Conservation (phyloP, 2,797 vertebrate species). For the Smutsia gigantea region DNA sequence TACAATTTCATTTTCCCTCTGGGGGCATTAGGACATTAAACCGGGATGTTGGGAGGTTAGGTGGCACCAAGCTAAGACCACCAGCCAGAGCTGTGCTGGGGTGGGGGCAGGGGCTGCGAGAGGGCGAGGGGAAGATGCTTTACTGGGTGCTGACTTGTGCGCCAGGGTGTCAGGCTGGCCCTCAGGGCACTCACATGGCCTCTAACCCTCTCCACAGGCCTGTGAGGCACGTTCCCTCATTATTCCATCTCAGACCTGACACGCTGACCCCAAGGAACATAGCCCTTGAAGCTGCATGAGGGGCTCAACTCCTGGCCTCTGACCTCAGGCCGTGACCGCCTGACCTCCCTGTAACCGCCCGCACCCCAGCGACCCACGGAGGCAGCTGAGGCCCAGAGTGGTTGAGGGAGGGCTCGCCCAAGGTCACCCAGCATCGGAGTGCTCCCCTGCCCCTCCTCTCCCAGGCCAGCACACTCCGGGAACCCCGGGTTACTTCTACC, state of each 20-base stretch:
- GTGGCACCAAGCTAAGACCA: background rate
- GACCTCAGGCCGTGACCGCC: background rate
- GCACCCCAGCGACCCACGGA: fast-evolving
- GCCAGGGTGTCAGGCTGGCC: background rate
- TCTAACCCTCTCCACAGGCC: background rate
- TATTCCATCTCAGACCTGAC: background rate
- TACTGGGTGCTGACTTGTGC: background rate
- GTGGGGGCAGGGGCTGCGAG: background rate
- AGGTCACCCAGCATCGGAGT: background rate
- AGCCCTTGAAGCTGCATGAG: background rate
- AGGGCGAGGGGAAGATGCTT: background rate
- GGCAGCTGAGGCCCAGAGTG: background rate
- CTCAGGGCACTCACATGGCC: background rate
- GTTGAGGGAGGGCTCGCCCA: background rate
- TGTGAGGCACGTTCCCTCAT: fast-evolving
- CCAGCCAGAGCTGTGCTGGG: background rate
- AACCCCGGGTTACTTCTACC: background rate
- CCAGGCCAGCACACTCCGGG: background rate
- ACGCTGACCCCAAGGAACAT: background rate
- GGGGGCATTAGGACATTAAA: background rate
- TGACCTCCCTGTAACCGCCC: background rate
- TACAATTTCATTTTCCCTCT: slow-evolving; percentile 3
- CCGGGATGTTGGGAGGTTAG: background rate
- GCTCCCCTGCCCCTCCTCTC: background rate
- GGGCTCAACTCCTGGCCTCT: fast-evolving